phyloP scores from a whole-genome alignment of 2,797 vertebrate species.

The Cuculus canorus region DNA sequence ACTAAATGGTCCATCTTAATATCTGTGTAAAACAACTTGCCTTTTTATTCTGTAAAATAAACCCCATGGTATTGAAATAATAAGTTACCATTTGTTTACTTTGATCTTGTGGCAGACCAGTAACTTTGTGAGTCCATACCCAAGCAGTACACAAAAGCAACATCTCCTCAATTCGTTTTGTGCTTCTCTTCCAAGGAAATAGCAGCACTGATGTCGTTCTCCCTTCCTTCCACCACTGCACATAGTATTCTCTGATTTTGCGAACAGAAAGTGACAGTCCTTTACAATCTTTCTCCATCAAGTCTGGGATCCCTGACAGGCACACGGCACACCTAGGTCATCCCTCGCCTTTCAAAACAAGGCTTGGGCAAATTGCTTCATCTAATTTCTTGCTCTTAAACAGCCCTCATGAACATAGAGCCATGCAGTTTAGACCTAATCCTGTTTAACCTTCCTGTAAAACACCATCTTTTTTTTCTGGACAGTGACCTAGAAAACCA shows the following conservation, averaged over 20 bases:
- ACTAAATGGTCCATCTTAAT: neutral
- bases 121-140: neutral
- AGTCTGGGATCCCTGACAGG: neutral
- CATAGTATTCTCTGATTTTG: neutral
- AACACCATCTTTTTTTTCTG: neutral
- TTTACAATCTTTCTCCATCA: neutral
- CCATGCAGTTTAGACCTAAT: neutral
- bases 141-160: neutral
- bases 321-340: no score
- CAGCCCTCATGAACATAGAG: neutral
- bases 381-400: neutral
- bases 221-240: neutral
- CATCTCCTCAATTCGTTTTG: neutral
- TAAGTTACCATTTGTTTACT: neutral
- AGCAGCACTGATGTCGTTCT: neutral
- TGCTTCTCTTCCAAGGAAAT: neutral
- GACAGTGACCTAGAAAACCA: neutral
- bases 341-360: neutral
- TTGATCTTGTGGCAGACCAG: neutral
- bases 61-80: neutral
- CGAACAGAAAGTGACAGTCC: neutral
- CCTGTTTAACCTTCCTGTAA: neutral
- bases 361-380: neutral
- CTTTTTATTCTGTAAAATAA: neutral
- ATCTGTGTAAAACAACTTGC: neutral